Evolutionary conservation across 1,140 invertebrate species (phyloP).

Genomic region (Drosophila albomicans): DNA sequence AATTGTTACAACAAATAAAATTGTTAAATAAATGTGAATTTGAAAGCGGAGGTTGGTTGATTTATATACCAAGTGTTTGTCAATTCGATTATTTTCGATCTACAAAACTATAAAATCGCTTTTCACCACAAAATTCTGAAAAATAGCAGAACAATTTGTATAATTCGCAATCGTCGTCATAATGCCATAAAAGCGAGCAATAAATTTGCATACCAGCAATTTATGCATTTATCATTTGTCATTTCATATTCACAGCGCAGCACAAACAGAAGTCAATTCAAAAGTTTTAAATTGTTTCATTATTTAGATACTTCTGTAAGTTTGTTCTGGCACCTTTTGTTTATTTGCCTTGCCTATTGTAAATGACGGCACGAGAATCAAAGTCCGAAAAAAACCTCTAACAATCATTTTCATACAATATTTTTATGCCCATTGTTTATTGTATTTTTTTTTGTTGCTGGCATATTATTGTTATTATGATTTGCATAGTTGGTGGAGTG

Average conservation of each 20-base stretch:
- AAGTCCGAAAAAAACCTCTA: slow-evolving; percentile 17
- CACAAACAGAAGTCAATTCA: slow-evolving; percentile 64
- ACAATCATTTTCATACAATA: slow-evolving; percentile 51
- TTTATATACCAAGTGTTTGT: background rate
- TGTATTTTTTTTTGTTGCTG: slow-evolving; percentile 4
- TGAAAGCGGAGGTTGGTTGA: slow-evolving; percentile 15
- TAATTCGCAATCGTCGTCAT: slow-evolving; percentile 17
- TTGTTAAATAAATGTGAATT: background rate
- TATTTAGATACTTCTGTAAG: slow-evolving; percentile 50
- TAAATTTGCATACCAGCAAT: slow-evolving; percentile 37
- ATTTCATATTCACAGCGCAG: slow-evolving; percentile 24
- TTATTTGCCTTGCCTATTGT: slow-evolving; percentile 20
- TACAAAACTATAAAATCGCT: background rate
- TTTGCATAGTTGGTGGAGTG: slow-evolving; percentile 50
- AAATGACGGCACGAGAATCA: slow-evolving; percentile 21
- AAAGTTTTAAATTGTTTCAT: slow-evolving; percentile 64
- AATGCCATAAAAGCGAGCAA: slow-evolving; percentile 9
- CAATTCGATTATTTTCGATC: background rate
- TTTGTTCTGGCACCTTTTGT: slow-evolving; percentile 46
- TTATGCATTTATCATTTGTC: slow-evolving; percentile 27
- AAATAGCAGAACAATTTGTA: slow-evolving; percentile 31
- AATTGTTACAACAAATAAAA: slow-evolving; percentile 17
- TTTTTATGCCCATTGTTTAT: slow-evolving; percentile 48
- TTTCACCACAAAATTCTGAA: background rate
- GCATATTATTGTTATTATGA: slow-evolving; percentile 41